A percentile compares a stretch with the other conserved stretches of the same genome.
Conservation (phyloP, 2,797 vertebrate species). For the Microhierax caerulescens region DNA sequence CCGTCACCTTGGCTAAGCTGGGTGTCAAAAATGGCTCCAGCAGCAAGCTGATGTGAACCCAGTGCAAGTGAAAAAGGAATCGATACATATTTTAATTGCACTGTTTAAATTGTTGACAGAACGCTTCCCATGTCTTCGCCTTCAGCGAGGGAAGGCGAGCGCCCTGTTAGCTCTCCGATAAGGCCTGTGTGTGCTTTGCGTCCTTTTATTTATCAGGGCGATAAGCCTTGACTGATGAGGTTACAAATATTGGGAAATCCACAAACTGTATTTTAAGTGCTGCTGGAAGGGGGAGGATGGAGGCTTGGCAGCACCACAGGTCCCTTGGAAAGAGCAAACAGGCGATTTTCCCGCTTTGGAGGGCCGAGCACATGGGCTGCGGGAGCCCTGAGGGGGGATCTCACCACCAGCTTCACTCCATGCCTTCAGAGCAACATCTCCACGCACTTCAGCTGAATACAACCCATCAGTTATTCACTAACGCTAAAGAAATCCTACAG, state of each 20-base stretch:
- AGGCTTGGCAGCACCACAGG: not conserved
- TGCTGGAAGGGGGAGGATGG: not conserved
- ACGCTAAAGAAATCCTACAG: not conserved
- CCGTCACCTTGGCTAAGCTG: rapidly evolving
- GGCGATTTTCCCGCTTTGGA: not conserved
- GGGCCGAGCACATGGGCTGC: rapidly evolving
- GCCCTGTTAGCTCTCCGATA: slow-evolving; percentile 10
- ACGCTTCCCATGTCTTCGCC: slow-evolving; percentile 15
- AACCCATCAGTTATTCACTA: not conserved
- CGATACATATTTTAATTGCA: not conserved
- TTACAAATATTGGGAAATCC: slow-evolving; percentile 65
- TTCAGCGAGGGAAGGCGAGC: not conserved
- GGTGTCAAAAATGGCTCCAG: not conserved
- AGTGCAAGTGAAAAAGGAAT: not conserved
- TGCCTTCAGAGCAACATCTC: not conserved
- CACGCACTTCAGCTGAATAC: not conserved
- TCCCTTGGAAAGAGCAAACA: not conserved
- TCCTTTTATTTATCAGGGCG: slow-evolving; percentile 46
- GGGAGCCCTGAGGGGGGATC: not conserved
- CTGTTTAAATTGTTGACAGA: slow-evolving; percentile 22
- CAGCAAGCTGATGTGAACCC: not conserved
- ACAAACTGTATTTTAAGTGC: not conserved
- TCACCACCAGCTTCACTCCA: not conserved
- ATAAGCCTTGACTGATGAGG: slow-evolving; percentile 59
- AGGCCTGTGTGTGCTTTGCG: slow-evolving; percentile 31